Percentiles rank a stretch among this genome's conserved stretches.
These are phyloP conservation scores for Labeo calbasu DNA, from an alignment of 2,797 vertebrate species.

Conservation along the genomic window DNA sequence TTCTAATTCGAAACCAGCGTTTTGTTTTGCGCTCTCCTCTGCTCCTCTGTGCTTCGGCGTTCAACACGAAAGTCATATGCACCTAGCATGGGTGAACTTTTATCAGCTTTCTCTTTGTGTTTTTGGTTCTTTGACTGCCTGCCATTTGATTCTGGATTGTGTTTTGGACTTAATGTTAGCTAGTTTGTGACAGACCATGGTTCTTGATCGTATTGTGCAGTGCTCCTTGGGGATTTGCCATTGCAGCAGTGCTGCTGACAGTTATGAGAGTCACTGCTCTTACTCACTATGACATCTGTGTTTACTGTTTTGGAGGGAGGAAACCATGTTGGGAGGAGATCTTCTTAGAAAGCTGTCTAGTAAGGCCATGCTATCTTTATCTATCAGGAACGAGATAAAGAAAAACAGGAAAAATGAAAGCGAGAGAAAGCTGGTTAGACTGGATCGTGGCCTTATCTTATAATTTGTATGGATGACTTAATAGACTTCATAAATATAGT, in stretches of 20 bases:
- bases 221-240: slow-evolving; percentile 25
- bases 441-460: background rate
- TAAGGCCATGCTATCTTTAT: background rate
- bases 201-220: slow-evolving; percentile 13
- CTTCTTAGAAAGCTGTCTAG: slow-evolving; percentile 11
- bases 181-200: background rate
- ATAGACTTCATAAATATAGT: background rate
- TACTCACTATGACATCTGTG: slow-evolving; percentile 42
- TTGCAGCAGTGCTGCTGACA: slow-evolving; percentile 20
- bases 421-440: background rate
- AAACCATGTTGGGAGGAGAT: slow-evolving; percentile 14
- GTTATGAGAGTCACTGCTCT: slow-evolving; percentile 26
- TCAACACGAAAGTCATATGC: too few relatives aligned
- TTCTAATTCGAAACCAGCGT: too few relatives aligned
- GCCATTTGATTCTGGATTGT: background rate
- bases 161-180: background rate
- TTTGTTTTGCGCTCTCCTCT: too few relatives aligned
- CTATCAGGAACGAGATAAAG: background rate
- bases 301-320: slow-evolving; percentile 16
- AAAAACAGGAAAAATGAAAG: background rate
- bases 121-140: background rate
- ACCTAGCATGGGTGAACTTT: too few relatives aligned
- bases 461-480: background rate
- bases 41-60: too few relatives aligned
- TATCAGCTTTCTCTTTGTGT: background rate